Base-by-base conservation (phyloP, 2,888 invertebrate species). In the Agonopterix subpropinquella region DNA sequence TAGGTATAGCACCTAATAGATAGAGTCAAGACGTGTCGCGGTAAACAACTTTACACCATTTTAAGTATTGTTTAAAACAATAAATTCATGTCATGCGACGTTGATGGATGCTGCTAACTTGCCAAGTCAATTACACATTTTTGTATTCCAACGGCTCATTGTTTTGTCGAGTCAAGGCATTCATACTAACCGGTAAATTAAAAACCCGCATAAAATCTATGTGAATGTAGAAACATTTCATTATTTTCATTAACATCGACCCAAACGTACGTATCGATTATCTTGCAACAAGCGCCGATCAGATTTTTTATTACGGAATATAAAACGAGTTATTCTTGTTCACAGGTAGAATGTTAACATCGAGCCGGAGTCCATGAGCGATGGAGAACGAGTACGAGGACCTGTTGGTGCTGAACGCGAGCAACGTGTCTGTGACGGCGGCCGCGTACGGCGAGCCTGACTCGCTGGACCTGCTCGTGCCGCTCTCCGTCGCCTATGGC, bases 401-500 rank as follows among this genome's bases (percentile, higher is more conserved):
- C 15, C 48, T 65, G 39, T 57, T 63, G 48, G 53, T 66, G 18
- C 53, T 70, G 44, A 84, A 86, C 48, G 57, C 58, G 43, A 79
- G 77, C n/a, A 85, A 84, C 51, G 59, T 63, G 44, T 74, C 79
- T 2, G 55, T 53, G 1, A 56, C 64, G n/a, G 57, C 63, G 13
- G 57, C 62, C 0, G 62, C 65, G 2, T 59, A 70, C 56, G 63
- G 70, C 4, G 84, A 84, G 44, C 69, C 90, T 0, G 91, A 92
- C 55, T 84, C 92, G 0, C 73, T 92, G n/a, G 89, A 90, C 65
- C 74, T 92, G 35, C 86, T 93, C 9, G 76, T 93, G 44, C 92
- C 92, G 0, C 89, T 94, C 56, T 93, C 92, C n/a, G 68, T 92
- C 10, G 77, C 92, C 11, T 95, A 95, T 75, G 79, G 82, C 4